Evolutionary conservation across 2,888 invertebrate genomes (phyloP).

Genomic region (Sphecodes monilicornis): DNA sequence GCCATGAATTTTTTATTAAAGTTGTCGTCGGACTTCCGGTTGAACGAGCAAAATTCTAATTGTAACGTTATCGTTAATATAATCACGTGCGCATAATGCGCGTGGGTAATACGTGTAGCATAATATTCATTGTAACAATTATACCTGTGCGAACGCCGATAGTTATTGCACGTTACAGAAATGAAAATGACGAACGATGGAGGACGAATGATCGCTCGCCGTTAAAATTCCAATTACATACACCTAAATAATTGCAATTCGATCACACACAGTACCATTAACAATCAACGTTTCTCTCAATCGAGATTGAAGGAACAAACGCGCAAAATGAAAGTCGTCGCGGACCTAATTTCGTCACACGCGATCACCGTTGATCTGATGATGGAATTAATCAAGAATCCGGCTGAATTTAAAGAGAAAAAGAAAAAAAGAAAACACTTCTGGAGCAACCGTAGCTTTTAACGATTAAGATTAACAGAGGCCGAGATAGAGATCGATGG

Average conservation of each 20-base stretch:
- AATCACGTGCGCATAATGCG: slow-evolving; percentile 5
- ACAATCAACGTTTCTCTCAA: background rate
- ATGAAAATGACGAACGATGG: background rate
- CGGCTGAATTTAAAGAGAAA: slow-evolving; percentile 41
- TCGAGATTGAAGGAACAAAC: background rate
- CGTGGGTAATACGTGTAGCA: slow-evolving; percentile 8
- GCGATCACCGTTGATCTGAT: slow-evolving; percentile 10
- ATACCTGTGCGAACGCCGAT: background rate
- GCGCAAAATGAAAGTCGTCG: background rate
- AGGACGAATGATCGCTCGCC: background rate
- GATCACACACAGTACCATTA: background rate
- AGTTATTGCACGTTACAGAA: background rate
- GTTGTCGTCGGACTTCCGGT: slow-evolving; percentile 36
- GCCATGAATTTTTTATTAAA: slow-evolving; percentile 47
- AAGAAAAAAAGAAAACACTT: background rate
- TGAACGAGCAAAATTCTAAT: slow-evolving; percentile 18
- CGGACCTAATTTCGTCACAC: background rate
- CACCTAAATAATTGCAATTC: background rate
- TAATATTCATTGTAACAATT: slow-evolving; percentile 6
- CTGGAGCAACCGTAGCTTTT: slow-evolving; percentile 6
- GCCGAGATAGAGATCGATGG: background rate
- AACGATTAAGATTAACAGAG: slow-evolving; percentile 21
- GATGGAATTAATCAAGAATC: slow-evolving; percentile 46
- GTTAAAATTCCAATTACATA: background rate
- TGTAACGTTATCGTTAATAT: background rate